phyloP scores from a whole-genome alignment of 1,140 invertebrate genomes.

The Tetraneura akinire region DNA sequence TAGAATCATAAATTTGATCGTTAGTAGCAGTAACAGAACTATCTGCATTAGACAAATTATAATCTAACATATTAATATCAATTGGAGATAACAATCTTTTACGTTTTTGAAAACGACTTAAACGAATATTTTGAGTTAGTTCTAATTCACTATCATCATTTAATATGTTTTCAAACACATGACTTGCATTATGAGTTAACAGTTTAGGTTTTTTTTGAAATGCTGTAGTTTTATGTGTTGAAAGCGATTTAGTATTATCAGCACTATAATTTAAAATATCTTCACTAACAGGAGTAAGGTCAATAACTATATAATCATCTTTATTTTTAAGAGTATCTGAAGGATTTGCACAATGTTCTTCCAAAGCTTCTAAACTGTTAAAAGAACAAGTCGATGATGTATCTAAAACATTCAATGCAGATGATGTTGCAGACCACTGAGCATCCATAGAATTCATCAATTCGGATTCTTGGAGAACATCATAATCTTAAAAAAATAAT shows the following conservation, averaged over 20 bases:
- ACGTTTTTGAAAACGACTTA: slow-evolving; percentile 29
- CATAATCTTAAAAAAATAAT: slow-evolving; percentile 10
- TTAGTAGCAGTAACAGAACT: neutral
- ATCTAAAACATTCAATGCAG: neutral
- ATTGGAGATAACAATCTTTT: neutral
- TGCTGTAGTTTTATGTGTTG: neutral
- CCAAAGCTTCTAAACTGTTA: neutral
- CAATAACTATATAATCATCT: slow-evolving; percentile 29
- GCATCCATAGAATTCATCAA: neutral
- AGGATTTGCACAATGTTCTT: slow-evolving; percentile 19
- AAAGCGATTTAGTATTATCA: neutral
- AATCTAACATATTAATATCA: too few species aligned
- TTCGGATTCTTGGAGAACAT: slow-evolving; percentile 1
- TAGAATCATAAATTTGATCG: neutral
- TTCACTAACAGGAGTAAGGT: neutral
- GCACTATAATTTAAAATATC: slow-evolving; percentile 5
- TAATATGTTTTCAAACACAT: slow-evolving; percentile 20
- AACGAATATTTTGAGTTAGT: neutral
- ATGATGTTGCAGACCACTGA: slow-evolving; percentile 19
- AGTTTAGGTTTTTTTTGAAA: slow-evolving; percentile 29
- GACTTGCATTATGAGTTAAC: neutral
- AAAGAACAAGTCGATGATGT: neutral
- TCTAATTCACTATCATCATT: slow-evolving; percentile 26
- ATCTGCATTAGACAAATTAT: too few species aligned
- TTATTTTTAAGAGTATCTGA: slow-evolving; percentile 18